Evolutionary conservation across 2,113 vertebrate genomes (phyloP).

Genomic region (Sinocyclocheilus anophthalmus): DNA sequence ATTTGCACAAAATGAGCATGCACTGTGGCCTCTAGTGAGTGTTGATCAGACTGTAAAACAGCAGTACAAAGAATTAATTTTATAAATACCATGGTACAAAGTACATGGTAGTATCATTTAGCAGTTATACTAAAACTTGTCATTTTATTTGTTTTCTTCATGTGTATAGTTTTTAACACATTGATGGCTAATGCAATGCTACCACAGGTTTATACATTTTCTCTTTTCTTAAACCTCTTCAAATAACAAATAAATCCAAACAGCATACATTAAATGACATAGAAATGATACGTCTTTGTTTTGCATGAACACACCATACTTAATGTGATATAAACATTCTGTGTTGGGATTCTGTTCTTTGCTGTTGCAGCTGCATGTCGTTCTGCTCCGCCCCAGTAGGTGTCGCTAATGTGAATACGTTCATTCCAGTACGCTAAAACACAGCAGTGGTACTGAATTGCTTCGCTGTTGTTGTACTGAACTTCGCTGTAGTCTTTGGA

Average conservation of each 20-base stretch:
- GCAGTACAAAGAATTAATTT: background rate
- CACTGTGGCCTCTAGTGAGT: background rate
- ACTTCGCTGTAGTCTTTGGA: background rate
- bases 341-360: background rate
- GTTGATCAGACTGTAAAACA: background rate
- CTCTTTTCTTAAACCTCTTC: no score
- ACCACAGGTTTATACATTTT: no score
- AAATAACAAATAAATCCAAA: no score
- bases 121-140: no score
- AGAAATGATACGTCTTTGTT: no score
- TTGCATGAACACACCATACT: no score
- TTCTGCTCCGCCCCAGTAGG: background rate
- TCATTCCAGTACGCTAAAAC: background rate
- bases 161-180: background rate
- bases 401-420: slow-evolving; percentile 15
- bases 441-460: background rate
- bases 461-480: background rate
- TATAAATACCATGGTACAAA: no score
- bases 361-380: no score
- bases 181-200: no score
- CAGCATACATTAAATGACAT: no score
- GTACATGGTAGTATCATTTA: no score
- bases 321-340: background rate
- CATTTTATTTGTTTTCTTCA: background rate
- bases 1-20: background rate